Conservation (phyloP, 1,140 invertebrate species). For the Ephestia elutella region DNA sequence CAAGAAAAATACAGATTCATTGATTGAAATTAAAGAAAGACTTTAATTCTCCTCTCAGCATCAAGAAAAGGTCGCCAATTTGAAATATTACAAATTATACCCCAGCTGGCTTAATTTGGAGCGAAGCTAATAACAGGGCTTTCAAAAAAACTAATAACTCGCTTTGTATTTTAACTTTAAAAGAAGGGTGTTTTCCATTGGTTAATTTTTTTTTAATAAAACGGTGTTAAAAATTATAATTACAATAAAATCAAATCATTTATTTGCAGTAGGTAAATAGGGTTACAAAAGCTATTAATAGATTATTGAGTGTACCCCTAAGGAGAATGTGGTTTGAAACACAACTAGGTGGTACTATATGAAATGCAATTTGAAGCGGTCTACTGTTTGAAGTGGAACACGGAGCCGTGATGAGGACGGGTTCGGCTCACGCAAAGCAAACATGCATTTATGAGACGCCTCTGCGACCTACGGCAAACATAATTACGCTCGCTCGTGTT, state of each 20-base stretch:
- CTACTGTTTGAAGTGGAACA: not conserved
- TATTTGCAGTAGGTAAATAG: too few species aligned
- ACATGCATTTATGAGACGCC: constrained; percentile 20
- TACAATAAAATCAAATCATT: too few species aligned
- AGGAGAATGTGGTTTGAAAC: too few species aligned
- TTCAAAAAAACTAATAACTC: not conserved
- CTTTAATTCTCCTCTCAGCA: not conserved
- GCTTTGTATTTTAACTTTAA: not conserved
- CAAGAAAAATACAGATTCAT: not conserved
- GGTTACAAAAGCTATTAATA: too few species aligned
- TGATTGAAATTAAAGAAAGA: not conserved
- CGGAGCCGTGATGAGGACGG: not conserved
- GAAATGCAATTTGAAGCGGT: not conserved
- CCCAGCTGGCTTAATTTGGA: not conserved
- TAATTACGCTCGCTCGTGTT: constrained; percentile 30
- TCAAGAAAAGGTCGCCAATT: not conserved
- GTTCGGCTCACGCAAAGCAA: not conserved
- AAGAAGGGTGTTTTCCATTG: too few species aligned
- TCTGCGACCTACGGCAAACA: constrained; percentile 25
- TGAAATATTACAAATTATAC: not conserved
- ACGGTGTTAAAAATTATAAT: too few species aligned
- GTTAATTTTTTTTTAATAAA: too few species aligned
- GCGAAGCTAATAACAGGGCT: not conserved
- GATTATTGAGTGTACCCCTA: too few species aligned
- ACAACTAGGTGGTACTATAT: not conserved